Evolutionary conservation across 2,113 vertebrate genomes (phyloP), one percentile per base, ranked within the genome.

Genomic region (Orthonyx spaldingii): DNA sequence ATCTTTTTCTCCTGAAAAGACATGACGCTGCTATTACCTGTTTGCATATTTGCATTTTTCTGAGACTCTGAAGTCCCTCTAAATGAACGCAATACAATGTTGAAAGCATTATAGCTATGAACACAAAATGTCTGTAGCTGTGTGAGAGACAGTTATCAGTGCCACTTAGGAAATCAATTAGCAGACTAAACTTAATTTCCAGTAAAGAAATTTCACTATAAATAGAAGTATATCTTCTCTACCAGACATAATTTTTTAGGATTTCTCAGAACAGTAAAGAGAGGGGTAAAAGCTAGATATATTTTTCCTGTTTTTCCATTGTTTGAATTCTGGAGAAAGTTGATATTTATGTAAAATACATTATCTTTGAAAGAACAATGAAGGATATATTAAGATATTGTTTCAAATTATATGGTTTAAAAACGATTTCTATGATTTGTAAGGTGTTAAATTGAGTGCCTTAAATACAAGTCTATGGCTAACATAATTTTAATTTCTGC

Each of bases 1-100:
- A 20, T 56, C 53, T 33, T 71, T 49, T 66, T 79, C 21, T 52
- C 21, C 24, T n/a, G 30, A 68, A 79, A 86, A 70, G 7, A 7
- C 13, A 57, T 0, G 1, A 17, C 52, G 16, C 2, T 61, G 10
- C 26, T 30, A 28, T 35, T 52, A 61, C 3, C 20, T 65, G 9
- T 35, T 65, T 21, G 9, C 2, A 57, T 53, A 33, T 50, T 71
- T 39, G 12, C 13, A 16, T 44, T 37, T 69, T 78, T 35, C 28
- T 60, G 33, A 20, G 23, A 23, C 23, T 22, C 22, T 70, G 15
- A 61, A 57, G 19, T 55, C 10, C 12, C 18, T 70, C 13, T 66
- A 56, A 56, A 37, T 32, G 17, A 16, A 55, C 0, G 0, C 10
- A 66, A 56, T 18, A 35, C 9, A 22, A 10, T 4, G 0, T 12